phyloP scores from a whole-genome alignment of 2,797 vertebrate genomes.

The Acrossocheilus wenchowensis region DNA sequence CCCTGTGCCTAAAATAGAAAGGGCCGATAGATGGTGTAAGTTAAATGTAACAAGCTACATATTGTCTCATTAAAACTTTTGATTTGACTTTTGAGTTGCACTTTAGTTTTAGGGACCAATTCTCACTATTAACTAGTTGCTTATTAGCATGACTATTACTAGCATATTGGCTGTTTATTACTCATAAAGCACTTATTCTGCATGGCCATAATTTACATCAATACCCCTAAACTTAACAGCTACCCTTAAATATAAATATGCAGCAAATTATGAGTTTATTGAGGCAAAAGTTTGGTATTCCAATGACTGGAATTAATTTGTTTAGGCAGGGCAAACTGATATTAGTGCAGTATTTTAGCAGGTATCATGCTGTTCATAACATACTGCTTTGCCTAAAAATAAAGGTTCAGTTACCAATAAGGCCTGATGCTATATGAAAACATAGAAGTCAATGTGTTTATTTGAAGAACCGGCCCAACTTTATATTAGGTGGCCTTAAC shows the following conservation, averaged over 20 bases:
- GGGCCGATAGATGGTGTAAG: neutral
- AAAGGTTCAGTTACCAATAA: neutral
- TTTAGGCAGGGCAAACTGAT: neutral
- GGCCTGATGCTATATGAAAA: neutral
- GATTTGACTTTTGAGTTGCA: neutral
- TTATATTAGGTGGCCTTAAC: too few relatives aligned
- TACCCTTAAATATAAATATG: neutral
- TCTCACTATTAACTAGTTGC: neutral
- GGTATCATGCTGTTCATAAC: neutral
- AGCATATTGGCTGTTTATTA: neutral
- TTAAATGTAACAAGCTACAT: neutral
- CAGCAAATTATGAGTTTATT: neutral
- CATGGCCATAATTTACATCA: neutral
- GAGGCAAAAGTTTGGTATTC: neutral
- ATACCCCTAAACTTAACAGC: neutral
- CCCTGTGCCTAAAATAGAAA: neutral
- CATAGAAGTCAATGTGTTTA: neutral
- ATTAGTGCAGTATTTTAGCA: neutral
- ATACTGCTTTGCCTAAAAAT: neutral
- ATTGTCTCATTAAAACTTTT: neutral
- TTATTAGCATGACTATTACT: neutral
- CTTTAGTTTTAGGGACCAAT: neutral
- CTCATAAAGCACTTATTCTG: neutral
- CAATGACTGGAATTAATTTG: neutral
- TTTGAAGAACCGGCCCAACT: neutral